A percentile compares a stretch with the other conserved stretches of the same genome.
Conservation (phyloP, 2,113 vertebrate genomes). For the Garra rufa region DNA sequence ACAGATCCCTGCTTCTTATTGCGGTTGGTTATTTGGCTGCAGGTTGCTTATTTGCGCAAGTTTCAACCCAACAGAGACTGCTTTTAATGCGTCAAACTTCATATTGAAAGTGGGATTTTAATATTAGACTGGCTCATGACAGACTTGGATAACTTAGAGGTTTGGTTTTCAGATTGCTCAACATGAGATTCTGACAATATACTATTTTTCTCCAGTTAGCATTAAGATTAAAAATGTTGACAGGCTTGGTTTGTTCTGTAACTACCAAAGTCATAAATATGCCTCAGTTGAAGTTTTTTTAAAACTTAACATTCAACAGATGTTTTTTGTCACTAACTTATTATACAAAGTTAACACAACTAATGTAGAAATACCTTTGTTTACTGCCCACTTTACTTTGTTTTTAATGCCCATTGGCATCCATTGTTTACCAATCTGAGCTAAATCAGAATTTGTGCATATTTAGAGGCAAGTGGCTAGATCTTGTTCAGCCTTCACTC, state of each 20-base stretch:
- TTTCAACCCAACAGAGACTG: neutral
- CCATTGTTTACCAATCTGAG: neutral
- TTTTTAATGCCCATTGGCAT: neutral
- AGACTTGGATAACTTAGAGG: neutral
- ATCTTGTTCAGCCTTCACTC: neutral
- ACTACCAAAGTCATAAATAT: neutral
- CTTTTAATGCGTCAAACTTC: neutral
- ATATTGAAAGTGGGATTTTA: neutral
- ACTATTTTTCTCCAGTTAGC: neutral
- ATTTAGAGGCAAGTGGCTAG: neutral
- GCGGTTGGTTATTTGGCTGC: conserved; percentile 10
- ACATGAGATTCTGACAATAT: neutral
- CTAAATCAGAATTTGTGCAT: conserved; percentile 39
- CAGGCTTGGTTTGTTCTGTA: neutral
- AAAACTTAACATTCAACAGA: neutral
- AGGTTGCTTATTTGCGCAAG: neutral
- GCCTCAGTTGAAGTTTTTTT: neutral
- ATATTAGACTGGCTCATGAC: neutral
- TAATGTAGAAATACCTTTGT: neutral
- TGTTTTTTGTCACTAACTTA: neutral
- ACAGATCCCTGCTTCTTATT: conserved; percentile 2
- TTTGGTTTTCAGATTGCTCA: neutral
- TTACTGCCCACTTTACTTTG: too few species aligned
- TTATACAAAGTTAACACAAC: neutral
- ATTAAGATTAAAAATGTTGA: neutral